Evolutionary conservation across 1,140 invertebrate species (phyloP).

Genomic region (Spodoptera litura): DNA sequence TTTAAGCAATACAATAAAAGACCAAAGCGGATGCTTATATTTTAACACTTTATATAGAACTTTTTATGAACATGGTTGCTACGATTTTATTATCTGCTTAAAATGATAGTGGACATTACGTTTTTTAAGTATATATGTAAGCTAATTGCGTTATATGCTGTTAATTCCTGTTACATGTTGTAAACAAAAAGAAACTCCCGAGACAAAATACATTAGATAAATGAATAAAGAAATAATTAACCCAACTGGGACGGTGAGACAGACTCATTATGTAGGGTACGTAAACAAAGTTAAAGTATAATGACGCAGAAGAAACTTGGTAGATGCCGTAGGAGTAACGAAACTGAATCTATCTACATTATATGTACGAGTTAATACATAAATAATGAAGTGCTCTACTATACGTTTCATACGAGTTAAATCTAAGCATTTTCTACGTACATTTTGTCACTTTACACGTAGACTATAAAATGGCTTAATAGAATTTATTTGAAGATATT

Average conservation of each 20-base stretch:
- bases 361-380: background rate
- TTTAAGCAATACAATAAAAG: background rate
- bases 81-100: background rate
- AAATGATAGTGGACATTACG: background rate
- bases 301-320: background rate
- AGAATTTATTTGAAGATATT: constrained; percentile 48
- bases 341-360: constrained; percentile 17
- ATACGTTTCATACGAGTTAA: background rate
- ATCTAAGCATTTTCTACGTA: background rate
- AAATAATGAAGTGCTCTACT: background rate
- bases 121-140: too few relatives aligned
- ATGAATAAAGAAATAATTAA: constrained; percentile 39
- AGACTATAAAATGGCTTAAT: constrained; percentile 49
- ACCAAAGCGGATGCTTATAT: background rate
- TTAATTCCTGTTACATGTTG: background rate
- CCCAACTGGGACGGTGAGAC: constrained; percentile 20
- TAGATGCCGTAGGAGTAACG: background rate
- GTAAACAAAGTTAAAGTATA: constrained; percentile 28
- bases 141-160: too few relatives aligned
- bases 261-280: constrained; percentile 15
- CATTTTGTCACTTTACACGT: constrained; percentile 4
- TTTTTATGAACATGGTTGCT: background rate
- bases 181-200: constrained; percentile 7
- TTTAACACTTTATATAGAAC: background rate
- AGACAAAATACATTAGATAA: constrained; percentile 23